Conservation (phyloP, 2,888 invertebrate genomes). For the Drosophila dives region DNA sequence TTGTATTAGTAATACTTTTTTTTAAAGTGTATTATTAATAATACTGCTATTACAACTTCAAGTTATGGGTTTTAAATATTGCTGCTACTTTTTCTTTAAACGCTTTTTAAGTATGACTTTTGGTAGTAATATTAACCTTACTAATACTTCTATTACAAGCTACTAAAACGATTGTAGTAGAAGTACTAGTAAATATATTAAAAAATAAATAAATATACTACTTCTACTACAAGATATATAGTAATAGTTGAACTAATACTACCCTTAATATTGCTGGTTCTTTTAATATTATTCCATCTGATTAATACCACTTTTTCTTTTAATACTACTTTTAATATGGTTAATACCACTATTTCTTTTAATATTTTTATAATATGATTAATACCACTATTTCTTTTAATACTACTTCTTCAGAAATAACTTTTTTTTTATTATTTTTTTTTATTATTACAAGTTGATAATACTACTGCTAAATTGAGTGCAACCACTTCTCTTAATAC, state of each 20-base stretch:
- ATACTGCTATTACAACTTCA: no score
- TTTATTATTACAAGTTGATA: background rate
- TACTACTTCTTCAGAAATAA: background rate
- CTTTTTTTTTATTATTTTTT: background rate
- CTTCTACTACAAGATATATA: background rate
- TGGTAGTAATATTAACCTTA: no score
- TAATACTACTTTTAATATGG: background rate
- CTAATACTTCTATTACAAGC: background rate
- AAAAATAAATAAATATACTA: no score
- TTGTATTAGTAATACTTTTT: no score
- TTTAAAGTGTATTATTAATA: no score
- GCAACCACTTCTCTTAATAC: background rate
- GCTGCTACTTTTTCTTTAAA: background rate
- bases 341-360: background rate
- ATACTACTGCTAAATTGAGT: background rate
- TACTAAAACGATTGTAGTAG: no score
- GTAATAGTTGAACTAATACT: background rate
- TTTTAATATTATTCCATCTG: fast-evolving
- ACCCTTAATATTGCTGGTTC: no score
- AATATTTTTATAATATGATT: no score
- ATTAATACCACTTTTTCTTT: background rate
- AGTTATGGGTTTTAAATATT: no score
- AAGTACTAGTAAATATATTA: no score
- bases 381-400: no score
- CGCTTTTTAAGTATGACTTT: background rate